Percentiles rank a stretch among this genome's conserved stretches.
Conservation (phyloP, 2,113 vertebrate genomes). For the Ginglymostoma cirratum region DNA sequence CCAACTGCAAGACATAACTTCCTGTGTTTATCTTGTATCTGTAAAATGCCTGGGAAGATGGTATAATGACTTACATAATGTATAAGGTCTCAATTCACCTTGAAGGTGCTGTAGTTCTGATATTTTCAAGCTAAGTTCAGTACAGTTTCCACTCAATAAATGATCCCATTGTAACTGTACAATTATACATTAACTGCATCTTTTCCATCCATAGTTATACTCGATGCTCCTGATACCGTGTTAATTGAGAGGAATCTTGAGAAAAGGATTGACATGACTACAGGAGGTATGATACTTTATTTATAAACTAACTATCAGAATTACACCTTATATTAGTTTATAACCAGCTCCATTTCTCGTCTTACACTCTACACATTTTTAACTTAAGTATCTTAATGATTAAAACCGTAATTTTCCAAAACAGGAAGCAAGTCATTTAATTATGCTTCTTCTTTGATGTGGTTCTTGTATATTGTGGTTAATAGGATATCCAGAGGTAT, state of each 20-base stretch:
- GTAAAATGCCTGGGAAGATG: background rate
- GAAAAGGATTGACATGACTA: constrained; percentile 68
- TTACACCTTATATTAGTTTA: background rate
- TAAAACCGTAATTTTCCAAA: background rate
- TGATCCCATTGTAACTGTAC: background rate
- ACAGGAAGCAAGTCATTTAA: background rate
- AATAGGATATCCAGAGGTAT: background rate
- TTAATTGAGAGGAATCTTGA: constrained; percentile 71
- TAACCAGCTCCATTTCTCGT: background rate
- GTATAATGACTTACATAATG: background rate
- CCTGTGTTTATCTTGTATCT: background rate
- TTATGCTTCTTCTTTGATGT: background rate
- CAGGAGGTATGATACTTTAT: constrained; percentile 60
- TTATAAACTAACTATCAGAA: constrained; percentile 21
- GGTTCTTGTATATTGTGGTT: background rate
- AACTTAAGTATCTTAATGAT: background rate
- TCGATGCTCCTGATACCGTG: constrained; percentile 70
- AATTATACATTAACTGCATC: background rate
- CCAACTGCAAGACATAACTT: background rate
- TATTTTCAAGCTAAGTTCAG: background rate
- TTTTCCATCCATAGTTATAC: constrained; percentile 58
- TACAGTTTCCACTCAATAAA: background rate
- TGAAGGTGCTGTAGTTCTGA: background rate
- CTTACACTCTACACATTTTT: background rate
- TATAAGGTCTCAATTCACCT: background rate